Evolutionary conservation across 2,113 vertebrate species (phyloP), one percentile per base, ranked within the genome.

Genomic region (Urocolius indicus): DNA sequence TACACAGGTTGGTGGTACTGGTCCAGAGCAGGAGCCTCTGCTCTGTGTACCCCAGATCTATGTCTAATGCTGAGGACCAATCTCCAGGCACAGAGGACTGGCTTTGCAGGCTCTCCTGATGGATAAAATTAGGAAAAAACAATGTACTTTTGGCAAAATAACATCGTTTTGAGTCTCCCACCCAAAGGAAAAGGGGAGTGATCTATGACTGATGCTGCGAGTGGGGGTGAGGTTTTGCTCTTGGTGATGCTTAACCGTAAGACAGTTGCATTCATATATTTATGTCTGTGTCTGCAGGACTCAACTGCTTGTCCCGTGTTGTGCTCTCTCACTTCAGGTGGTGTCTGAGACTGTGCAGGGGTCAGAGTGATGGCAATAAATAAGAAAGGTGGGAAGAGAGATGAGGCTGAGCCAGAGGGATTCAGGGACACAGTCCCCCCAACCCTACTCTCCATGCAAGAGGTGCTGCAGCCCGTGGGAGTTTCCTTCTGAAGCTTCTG

Each of bases 1-100:
- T 0, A 0, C 9, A 10, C 5, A n/a, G 41, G 68, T 74, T 92
- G 65, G 48, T 1, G 2, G 46, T 71, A 38, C 27, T 3, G 2
- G 10, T 66, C 36, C 61, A 49, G 73, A 89, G 63, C 23, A 43
- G 52, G 34, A 87, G 22, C n/a, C 22, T 76, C 51, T 63, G 69
- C 24, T 84, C 34, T 0, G 0, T 0, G 1, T 46, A 49, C 21
- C 38, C 49, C 41, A 80, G 48, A 19, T 82, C 27, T 1, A 0
- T 5, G 18, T 51, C 24, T 55, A 38, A 4, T 0, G 0, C 18
- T 43, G 51, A 54, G n/a, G 73, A 41, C 8, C 9, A 30, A 7
- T 52, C 3, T 34, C 16, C 30, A 43, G 36, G 38, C 19, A 58
- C 27, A 63, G 72, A 38, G 59, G 2, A 16, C 17, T 78, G 62